These are phyloP conservation scores for Erebia epiphron DNA, from an alignment of 2,888 invertebrate species.

Conservation along the genomic window DNA sequence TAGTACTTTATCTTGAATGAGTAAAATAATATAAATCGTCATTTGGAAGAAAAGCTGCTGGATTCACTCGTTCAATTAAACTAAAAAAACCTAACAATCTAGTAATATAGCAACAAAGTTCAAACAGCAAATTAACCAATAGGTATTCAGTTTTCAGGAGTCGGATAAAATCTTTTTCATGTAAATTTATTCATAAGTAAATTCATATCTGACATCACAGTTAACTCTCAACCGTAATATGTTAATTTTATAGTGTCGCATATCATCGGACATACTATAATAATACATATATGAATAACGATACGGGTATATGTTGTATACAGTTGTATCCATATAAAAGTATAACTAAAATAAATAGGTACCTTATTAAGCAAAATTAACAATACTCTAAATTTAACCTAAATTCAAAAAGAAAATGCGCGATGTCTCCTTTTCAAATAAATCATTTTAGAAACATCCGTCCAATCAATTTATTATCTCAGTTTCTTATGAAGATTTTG, in stretches of 20 bases:
- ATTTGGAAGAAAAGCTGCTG: constrained; percentile 68
- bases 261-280: constrained; percentile 46
- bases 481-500: constrained; percentile 49
- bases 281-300: constrained; percentile 39
- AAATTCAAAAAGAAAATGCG: constrained; percentile 70
- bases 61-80: constrained; percentile 67
- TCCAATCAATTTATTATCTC: constrained; percentile 49
- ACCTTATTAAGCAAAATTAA: constrained; percentile 78
- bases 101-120: constrained; percentile 61
- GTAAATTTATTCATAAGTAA: constrained; percentile 51
- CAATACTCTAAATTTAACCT: constrained; percentile 71
- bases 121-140: constrained; percentile 50
- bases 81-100: constrained; percentile 67
- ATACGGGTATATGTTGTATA: constrained; percentile 68
- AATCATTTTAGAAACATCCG: constrained; percentile 38
- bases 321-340: constrained; percentile 78
- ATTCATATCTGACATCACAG: constrained; percentile 52
- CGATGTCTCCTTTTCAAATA: constrained; percentile 53
- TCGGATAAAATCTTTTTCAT: constrained; percentile 41
- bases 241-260: constrained; percentile 28
- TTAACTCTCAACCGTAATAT: constrained; percentile 34
- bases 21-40: constrained; percentile 43
- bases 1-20: constrained; percentile 43
- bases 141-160: constrained; percentile 32
- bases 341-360: constrained; percentile 79